Evolutionary conservation across 1,140 invertebrate genomes (phyloP).

Genomic region (Glomeris maerens): DNA sequence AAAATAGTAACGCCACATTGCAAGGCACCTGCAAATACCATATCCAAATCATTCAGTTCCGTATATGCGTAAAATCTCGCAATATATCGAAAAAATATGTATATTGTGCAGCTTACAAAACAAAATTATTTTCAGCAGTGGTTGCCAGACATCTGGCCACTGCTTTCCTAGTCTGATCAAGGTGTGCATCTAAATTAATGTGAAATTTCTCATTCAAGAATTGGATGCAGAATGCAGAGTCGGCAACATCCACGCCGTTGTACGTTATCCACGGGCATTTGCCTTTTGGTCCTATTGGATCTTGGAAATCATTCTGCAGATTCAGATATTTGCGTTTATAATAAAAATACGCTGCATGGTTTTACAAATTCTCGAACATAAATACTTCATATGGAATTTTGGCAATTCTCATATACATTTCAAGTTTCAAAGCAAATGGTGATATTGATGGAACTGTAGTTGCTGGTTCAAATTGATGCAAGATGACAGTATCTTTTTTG

Average conservation of each 20-base stretch:
- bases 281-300: conserved; percentile 17
- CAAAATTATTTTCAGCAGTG: conserved; percentile 32
- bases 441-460: too few species aligned
- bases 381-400: too few species aligned
- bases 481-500: too few species aligned
- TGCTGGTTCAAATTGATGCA: too few species aligned
- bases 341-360: too few species aligned
- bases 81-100: background rate
- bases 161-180: conserved; percentile 20
- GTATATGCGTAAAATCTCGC: background rate
- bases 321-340: too few species aligned
- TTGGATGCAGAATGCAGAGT: conserved; percentile 33
- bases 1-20: too few species aligned
- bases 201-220: conserved; percentile 25
- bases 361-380: too few species aligned
- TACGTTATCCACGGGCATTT: conserved; percentile 32
- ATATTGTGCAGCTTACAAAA: conserved; percentile 7
- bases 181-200: conserved; percentile 21
- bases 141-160: conserved; percentile 26
- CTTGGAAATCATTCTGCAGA: conserved; percentile 10
- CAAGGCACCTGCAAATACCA: too few species aligned
- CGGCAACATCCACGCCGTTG: conserved; percentile 29
- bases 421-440: too few species aligned
- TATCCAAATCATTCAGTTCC: too few species aligned
- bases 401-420: too few species aligned